Base-by-base conservation (phyloP, 2,797 vertebrate species). In the Sebastes steindachneri region DNA sequence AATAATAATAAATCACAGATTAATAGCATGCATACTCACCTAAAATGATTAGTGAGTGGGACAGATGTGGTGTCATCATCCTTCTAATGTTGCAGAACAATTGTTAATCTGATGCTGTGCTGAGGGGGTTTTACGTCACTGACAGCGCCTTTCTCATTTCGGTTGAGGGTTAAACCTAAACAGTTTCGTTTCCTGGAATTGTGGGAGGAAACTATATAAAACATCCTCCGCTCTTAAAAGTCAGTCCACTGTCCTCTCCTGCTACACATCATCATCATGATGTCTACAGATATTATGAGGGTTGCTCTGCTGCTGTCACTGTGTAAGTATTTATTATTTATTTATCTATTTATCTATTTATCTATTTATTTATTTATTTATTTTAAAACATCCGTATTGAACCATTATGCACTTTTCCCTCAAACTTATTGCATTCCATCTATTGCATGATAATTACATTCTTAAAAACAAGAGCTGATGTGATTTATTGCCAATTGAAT, bases 31-130 rank as follows among this genome's bases (percentile, higher is more conserved):
- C 55, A 15, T 17, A 57, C 55, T 15, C 25, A 57, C 55, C 0
- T 0, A 57, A 26, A 19, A 48, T 0, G 45, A 51, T 51, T 17
- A 51, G 17, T 19, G 17, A 0, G 3, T 1, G 45, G 7, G 19
- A 19, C 7, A 51, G 7, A 19, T 51, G 19, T 51, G 6, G 14
- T 37, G 35, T 37, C 9, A 15, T 0, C 45, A 51, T 51, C 19
- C 45, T 51, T 19, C 41, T 45, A 45, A n/a, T 51, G 7, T n/a
- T 48, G 17, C 15, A 45, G 15, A 17, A 0, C 12, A 41, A 45
- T 7, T 0, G 45, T 48, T 17, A 19, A 17, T 48, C 5, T 19
- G 6, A 33, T 9, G 0, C 35, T 12, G 2, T 12, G 1, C 11
- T 14, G 37, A 37, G 35, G 37, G 37, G 37, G 4, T 14, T 37